Evolutionary conservation across 2,113 vertebrate species (phyloP), one percentile per base, ranked within the genome.

Genomic region (Lethenteron reissneri): DNA sequence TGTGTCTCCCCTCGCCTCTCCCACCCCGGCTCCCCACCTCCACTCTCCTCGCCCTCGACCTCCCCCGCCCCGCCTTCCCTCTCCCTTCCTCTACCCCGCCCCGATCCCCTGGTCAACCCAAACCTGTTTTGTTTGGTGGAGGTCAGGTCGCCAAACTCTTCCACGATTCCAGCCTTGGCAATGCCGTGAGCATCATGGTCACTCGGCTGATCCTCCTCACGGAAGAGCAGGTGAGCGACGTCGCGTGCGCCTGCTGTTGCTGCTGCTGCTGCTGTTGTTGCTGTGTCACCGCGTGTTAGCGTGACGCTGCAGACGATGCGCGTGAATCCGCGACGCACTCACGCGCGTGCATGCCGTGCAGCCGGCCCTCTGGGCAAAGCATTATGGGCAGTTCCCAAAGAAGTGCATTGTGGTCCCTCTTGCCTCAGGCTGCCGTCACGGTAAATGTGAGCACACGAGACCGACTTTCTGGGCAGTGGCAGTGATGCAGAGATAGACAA

Each of bases 71-170:
- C 17, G 14, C 60, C 17, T 19, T 64, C 60, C 17, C 60, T 64
- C 60, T 64, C 60, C 17, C 60, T 64, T 64, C 14, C 60, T 64
- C 14, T 64, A 14, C 17, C 60, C 17, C 60, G 14, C 60, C 17
- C 60, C 17, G 14, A 15, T 19, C 60, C 60, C 60, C 17, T 64
- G 14, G 60, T 64, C 14, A 64, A 15, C 14, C 14, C 60, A 19
- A 64, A 15, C 14, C 25, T 68, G n/a, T 68, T 68, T 68, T 9
- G n/a, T 68, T 68, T 68, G 86, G 87, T 99, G 92, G 94, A 99
- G 94, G 94, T 95, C 94, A 99, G 94, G 92, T 97, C 94, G 89
- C 94, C 90, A 99, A 95, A 97, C 94, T 99, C 88, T 97, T 97
- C 87, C 92, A 97, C 85, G 94, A 97, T 87, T 95, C 94, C 70